Evolutionary conservation across 2,797 vertebrate species (phyloP).

Genomic region (Mus minutoides): DNA sequence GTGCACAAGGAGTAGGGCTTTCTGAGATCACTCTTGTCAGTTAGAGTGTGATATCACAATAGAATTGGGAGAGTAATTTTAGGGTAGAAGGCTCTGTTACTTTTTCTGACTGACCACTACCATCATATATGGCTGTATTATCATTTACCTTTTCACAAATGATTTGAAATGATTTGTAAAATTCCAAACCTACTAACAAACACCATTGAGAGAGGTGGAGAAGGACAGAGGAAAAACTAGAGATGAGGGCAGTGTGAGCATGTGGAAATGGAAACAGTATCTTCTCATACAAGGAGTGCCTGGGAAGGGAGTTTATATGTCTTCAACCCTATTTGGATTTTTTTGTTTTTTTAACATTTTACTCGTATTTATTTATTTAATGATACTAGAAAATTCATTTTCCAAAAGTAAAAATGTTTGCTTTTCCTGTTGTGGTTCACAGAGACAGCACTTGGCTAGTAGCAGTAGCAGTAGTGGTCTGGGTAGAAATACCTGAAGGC

Average conservation of each 20-base stretch:
- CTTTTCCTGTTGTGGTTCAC: constrained; percentile 11
- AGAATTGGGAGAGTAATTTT: constrained; percentile 13
- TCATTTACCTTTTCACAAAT: constrained; percentile 34
- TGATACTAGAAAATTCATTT: constrained; percentile 53
- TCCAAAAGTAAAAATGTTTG: background rate
- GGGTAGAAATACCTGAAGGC: background rate
- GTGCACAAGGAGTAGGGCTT: background rate
- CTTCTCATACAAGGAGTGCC: background rate
- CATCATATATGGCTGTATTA: background rate
- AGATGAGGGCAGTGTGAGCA: background rate
- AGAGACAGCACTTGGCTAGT: background rate
- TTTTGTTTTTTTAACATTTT: constrained; percentile 28
- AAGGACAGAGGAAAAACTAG: background rate
- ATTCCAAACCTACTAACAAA: background rate
- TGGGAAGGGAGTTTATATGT: background rate
- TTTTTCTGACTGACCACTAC: background rate
- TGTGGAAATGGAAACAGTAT: background rate
- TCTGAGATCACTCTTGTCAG: background rate
- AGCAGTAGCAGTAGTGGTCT: background rate
- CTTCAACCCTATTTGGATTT: background rate
- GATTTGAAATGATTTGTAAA: constrained; percentile 52
- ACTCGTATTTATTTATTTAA: constrained; percentile 21
- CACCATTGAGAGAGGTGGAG: constrained; percentile 15
- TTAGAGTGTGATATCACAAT: background rate
- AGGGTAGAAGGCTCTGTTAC: background rate